Base-by-base conservation (phyloP, 2,888 invertebrate species). In the Theretra japonica region DNA sequence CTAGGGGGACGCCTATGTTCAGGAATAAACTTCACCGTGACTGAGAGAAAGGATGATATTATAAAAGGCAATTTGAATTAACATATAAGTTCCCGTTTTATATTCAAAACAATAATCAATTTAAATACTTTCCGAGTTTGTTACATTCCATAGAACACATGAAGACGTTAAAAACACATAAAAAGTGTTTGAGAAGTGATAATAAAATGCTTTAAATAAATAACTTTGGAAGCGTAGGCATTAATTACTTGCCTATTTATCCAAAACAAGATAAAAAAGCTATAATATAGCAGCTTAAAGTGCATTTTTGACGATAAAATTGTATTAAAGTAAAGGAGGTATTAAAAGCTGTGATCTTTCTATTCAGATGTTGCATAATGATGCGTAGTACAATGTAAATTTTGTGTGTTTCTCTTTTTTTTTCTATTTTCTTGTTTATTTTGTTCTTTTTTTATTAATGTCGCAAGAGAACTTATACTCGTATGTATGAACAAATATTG, bases 241-340 rank as follows among this genome's bases (percentile, higher is more conserved):
- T 65, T 65, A 65, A 48, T 48, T 23, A 65, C 48, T 65, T 6
- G 28, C 11, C 28, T 59, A 30, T 30, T 65, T 48, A 65, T 65
- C 41, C 41, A 15, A 4, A 15, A 48, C 4, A 48, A 15, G 65
- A 48, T 65, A 65, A 23, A 41, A 11, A 30, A n/a, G n/a, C n/a
- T 23, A 1, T 15, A 41, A 33, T 65, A 65, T 21, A 23, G 15
- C 23, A 21, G 48, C 6, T 41, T 17, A 65, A 65, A 65, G 65
- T 65, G 15, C 65, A 23, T 23, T n/a, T 33, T 21, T 65, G 6
- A 65, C 19, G 41, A 65, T 65, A 41, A 65, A 23, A 33, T 33
- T 62, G 33, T 33, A 60, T 2, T 62, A 41, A 62, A 62, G 21
- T 21, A 41, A 48, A 48, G 4, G 30, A 17, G 7, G 30, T 19